Conservation (phyloP, 2,888 invertebrate genomes). For the Uloborus plumipes region DNA sequence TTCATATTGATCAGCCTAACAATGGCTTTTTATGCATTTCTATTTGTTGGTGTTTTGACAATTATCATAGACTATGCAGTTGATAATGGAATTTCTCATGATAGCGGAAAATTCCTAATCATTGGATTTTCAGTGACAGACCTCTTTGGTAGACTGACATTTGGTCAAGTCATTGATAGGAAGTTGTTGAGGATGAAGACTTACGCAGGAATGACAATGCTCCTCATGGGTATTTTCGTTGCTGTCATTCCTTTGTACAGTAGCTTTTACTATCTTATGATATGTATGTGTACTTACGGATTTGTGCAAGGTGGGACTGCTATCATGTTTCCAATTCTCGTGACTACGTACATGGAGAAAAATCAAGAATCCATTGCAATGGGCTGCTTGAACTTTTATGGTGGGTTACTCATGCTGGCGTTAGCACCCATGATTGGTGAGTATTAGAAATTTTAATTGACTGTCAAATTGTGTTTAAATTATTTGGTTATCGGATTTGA, state of each 20-base stretch:
- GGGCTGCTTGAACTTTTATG: conserved; percentile 37
- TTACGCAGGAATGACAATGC: conserved; percentile 1
- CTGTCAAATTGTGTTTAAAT: too few species aligned
- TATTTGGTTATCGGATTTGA: too few species aligned
- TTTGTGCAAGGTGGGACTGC: conserved; percentile 24
- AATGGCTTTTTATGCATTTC: conserved; percentile 34
- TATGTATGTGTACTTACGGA: conserved; percentile 17
- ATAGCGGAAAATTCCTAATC: conserved; percentile 49
- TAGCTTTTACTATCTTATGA: conserved; percentile 21
- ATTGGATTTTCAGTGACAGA: conserved; percentile 61
- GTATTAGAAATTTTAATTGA: not conserved
- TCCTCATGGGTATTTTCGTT: conserved; percentile 12
- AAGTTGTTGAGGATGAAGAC: conserved; percentile 21
- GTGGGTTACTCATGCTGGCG: conserved; percentile 15
- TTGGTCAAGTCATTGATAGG: conserved; percentile 59
- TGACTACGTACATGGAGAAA: conserved; percentile 25
- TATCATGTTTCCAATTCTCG: conserved; percentile 34
- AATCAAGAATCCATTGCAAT: conserved; percentile 25
- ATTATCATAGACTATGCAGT: conserved; percentile 61
- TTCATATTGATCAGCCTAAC: conserved; percentile 37
- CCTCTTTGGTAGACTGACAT: conserved; percentile 59
- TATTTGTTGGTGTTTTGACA: conserved; percentile 46
- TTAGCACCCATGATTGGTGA: conserved; percentile 48
- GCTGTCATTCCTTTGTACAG: conserved; percentile 12
- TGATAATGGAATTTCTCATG: conserved; percentile 49